phyloP scores from a whole-genome alignment of 2,113 vertebrate species.

The Hippopotamus amphibius region DNA sequence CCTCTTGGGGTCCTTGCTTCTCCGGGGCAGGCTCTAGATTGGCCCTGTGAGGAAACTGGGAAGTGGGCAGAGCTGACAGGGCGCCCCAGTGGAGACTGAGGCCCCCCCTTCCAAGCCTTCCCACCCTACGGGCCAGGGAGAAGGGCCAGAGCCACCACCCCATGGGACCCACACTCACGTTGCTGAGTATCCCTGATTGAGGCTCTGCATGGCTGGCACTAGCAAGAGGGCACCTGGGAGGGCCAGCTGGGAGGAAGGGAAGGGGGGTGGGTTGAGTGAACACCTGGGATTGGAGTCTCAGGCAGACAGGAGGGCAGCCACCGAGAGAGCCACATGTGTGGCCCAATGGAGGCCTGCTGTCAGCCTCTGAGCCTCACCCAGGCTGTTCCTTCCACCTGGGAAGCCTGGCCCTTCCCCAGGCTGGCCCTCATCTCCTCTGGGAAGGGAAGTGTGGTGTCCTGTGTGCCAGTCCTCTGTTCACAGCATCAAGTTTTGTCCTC shows the following conservation, averaged over 20 bases:
- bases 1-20: neutral
- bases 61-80: neutral
- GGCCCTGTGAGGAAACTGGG: neutral
- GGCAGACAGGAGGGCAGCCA: neutral
- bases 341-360: too few relatives aligned
- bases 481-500: fast-evolving
- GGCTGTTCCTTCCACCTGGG: neutral
- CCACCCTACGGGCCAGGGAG: neutral
- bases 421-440: neutral
- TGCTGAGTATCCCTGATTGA: neutral
- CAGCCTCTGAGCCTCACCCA: neutral
- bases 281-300: neutral
- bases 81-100: neutral
- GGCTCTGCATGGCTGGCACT: neutral
- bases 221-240: neutral
- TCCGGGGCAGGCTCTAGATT: neutral
- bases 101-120: neutral
- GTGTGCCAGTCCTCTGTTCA: neutral
- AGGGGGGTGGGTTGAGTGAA: neutral
- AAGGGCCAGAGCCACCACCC: neutral
- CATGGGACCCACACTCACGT: fast-evolving
- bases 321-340: too few relatives aligned
- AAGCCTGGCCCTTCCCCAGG: neutral
- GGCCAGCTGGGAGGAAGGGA: neutral
- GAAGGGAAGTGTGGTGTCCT: neutral